phyloP scores from a whole-genome alignment of 2,113 vertebrate species.

The Hiodon tergisus region DNA sequence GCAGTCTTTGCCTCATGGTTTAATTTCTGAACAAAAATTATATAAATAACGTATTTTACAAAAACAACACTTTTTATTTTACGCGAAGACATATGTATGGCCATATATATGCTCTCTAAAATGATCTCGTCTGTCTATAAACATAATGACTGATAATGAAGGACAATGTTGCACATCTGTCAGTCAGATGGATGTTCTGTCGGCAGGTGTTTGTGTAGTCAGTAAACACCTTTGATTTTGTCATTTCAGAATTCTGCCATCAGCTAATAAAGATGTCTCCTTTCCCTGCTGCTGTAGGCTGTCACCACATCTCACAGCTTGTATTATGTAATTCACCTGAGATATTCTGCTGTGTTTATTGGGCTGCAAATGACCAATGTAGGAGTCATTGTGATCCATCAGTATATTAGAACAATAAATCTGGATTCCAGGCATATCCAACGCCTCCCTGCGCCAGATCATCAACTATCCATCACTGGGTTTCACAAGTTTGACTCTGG shows the following conservation, averaged over 20 bases:
- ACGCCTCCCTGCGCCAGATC: conserved; percentile 15
- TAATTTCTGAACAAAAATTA: too few relatives aligned
- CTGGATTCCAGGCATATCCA: neutral
- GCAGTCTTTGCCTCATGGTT: too few relatives aligned
- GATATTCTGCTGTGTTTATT: conserved; percentile 15
- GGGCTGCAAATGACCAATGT: conserved; percentile 20
- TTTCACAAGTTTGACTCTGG: neutral
- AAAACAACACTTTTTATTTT: too few relatives aligned
- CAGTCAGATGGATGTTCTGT: neutral
- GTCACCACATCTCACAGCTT: conserved; percentile 1
- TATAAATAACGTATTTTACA: too few relatives aligned
- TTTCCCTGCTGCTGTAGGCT: neutral
- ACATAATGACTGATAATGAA: too few relatives aligned
- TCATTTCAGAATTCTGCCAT: neutral
- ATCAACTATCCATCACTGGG: conserved; percentile 19
- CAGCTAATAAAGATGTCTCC: neutral
- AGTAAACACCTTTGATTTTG: neutral
- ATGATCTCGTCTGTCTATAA: too few relatives aligned
- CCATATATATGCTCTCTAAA: too few relatives aligned
- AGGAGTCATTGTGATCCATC: conserved; percentile 1
- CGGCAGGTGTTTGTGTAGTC: neutral
- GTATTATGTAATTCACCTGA: conserved; percentile 9
- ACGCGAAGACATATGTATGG: too few relatives aligned
- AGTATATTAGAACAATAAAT: conserved; percentile 9
- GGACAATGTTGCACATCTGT: neutral